Evolutionary conservation across 2,888 invertebrate species (phyloP).

Genomic region (Tenthredo notha): DNA sequence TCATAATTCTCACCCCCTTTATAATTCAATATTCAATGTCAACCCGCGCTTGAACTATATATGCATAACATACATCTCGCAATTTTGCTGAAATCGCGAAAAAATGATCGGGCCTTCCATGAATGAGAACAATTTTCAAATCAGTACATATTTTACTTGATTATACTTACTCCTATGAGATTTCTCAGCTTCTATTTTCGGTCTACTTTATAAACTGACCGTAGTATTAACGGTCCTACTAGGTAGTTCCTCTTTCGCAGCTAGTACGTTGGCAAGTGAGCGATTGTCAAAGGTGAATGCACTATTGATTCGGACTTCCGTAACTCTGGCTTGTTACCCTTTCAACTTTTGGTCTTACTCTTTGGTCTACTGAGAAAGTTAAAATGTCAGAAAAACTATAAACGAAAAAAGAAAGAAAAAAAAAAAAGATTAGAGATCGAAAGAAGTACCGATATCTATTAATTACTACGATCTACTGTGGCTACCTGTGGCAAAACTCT

Average conservation of each 20-base stretch:
- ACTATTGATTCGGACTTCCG: slow-evolving; percentile 40
- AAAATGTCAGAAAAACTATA: background rate
- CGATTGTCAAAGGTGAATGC: slow-evolving; percentile 50
- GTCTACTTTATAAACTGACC: slow-evolving; percentile 10
- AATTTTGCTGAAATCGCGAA: background rate
- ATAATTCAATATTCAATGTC: background rate
- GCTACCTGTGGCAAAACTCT: background rate
- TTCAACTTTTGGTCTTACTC: slow-evolving; percentile 20
- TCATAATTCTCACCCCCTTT: background rate
- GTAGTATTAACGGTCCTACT: background rate
- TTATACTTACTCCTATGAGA: background rate
- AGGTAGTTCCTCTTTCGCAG: background rate
- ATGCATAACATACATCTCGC: background rate
- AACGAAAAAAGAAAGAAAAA: background rate
- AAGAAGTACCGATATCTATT: background rate
- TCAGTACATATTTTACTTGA: slow-evolving; percentile 2
- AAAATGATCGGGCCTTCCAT: background rate
- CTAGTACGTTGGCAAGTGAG: slow-evolving; percentile 27
- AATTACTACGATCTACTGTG: background rate
- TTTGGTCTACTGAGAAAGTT: background rate
- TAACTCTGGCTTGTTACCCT: slow-evolving; percentile 17
- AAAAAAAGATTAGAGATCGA: background rate
- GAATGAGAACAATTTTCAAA: background rate
- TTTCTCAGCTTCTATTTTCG: background rate
- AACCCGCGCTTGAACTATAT: background rate